Base-by-base conservation (phyloP, 1,140 invertebrate species). In the Patella vulgata region DNA sequence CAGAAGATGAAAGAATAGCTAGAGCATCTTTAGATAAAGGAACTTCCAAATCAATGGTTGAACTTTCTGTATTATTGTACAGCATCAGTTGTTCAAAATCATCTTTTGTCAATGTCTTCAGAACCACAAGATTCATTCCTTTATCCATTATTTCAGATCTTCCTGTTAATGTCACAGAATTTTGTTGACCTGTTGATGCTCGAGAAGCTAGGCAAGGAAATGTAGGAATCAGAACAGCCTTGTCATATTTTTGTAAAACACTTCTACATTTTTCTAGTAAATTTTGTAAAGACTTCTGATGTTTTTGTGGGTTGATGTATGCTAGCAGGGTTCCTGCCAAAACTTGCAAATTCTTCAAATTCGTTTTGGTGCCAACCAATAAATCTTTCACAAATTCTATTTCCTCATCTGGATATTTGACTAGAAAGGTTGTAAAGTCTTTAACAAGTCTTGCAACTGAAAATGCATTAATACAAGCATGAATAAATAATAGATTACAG, bases 401-500 rank as follows among this genome's bases (percentile, higher is more conserved):
- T 54, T 80, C 78, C 40, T 64, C 48, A 67, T 80, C 78, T 14
- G 59, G 46, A 40, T 53, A 59, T 42, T 62, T 60, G 0, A 59
- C 48, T 12, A 77, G 46, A 47, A 63, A 78, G 8, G 63, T 61
- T 6, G 59, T 39, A 31, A 77, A 36, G 27, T 76, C 72, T 14
- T 62, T 56, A 23, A 74, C 27, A 2, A 77, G 53, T 12, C 46
- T n/a, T 11, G 61, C 50, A 14, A 70, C 39, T 3, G 72, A 68
- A 44, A 70, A 69, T 3, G 67, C 60, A 21, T 61, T 19, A 27
- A 80, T 59, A 54, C 65, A 75, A 2, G 67, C 60, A 44, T 52
- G 53, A 0, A 80, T 54, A 58, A 68, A 80, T 11, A 65, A 48
- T 11, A 78, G 71, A 52, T 74, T 78, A 56, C 74, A 73, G 44